Evolutionary conservation across 1,140 invertebrate genomes (phyloP), one percentile per base, ranked within the genome.

Genomic region (Patella vulgata): DNA sequence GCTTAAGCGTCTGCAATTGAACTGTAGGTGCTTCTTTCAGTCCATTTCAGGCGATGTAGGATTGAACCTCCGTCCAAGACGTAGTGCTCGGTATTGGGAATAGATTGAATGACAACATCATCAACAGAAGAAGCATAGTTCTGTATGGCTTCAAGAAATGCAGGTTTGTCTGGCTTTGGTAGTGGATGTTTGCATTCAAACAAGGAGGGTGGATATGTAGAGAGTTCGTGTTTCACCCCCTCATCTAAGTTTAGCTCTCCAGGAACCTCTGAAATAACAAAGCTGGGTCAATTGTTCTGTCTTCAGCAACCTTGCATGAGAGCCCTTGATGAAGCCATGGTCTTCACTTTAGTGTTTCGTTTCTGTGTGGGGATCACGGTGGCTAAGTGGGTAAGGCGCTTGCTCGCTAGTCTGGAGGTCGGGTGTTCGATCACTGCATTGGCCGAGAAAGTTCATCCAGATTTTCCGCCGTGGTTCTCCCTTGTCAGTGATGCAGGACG

Each of bases 1-100:
- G 51, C 31, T 39, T 60, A 64, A 14, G 6, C 25, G 12, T 65
- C 36, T 21, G 39, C 52, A 23, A 60, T 61, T 17, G 17, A 23
- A 30, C 46, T 48, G 44, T 55, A 61, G 23, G 28, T 66, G n/a
- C 30, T 36, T 9, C 59, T 52, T 25, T 57, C 56, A 25, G 27
- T 31, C 68, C 63, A 70, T 46, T 52, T 55, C 23, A 66, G 36
- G 1, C 60, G 54, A 23, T 66, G 43, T 19, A 46, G n/a, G n/a
- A 46, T 17, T 46, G n/a, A 46, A 46, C n/a, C 5, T 19, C n/a
- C 43, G 25, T 46, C 43, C n/a, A n/a, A n/a, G n/a, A n/a, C n/a
- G n/a, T n/a, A n/a, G n/a, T n/a, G n/a, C n/a, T n/a, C n/a, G n/a
- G n/a, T n/a, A n/a, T n/a, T n/a, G n/a, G n/a, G n/a, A n/a, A n/a